These are phyloP conservation scores for Hyles vespertilio DNA, from an alignment of 1,140 invertebrate genomes.

Conservation along the genomic window DNA sequence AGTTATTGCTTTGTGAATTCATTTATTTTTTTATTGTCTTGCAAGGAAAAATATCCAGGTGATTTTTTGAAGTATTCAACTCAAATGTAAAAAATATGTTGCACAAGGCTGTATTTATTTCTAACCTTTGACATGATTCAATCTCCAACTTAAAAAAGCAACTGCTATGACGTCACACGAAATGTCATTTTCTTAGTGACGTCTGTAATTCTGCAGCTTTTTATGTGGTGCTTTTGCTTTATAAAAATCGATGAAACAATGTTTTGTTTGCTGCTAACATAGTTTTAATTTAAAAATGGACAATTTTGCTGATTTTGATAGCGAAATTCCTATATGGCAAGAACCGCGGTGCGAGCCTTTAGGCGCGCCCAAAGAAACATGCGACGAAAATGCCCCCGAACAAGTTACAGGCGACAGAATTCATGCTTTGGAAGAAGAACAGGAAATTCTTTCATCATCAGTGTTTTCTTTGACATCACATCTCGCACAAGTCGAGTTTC, in stretches of 20 bases:
- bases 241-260: constrained; percentile 23
- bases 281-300: constrained; percentile 39
- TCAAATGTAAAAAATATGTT: too few species aligned
- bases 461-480: constrained; percentile 97
- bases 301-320: constrained; percentile 47
- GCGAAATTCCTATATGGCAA: constrained; percentile 69
- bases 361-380: constrained; percentile 83
- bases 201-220: constrained; percentile 19
- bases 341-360: constrained; percentile 87
- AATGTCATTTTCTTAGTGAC: constrained; percentile 27
- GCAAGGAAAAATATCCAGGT: too few species aligned
- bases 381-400: constrained; percentile 51
- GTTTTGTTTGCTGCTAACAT: constrained; percentile 9
- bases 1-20: too few species aligned
- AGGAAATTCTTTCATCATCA: constrained; percentile 97
- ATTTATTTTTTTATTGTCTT: too few species aligned
- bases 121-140: too few species aligned
- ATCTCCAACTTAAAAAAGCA: background rate
- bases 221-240: constrained; percentile 6
- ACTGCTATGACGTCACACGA: constrained; percentile 8
- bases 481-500: constrained; percentile 98
- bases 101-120: too few species aligned
- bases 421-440: constrained; percentile 92
- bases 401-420: constrained; percentile 76
- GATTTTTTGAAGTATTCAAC: too few species aligned